These are phyloP conservation scores for Cryptus armator DNA, from an alignment of 2,888 invertebrate species.

Conservation along the genomic window DNA sequence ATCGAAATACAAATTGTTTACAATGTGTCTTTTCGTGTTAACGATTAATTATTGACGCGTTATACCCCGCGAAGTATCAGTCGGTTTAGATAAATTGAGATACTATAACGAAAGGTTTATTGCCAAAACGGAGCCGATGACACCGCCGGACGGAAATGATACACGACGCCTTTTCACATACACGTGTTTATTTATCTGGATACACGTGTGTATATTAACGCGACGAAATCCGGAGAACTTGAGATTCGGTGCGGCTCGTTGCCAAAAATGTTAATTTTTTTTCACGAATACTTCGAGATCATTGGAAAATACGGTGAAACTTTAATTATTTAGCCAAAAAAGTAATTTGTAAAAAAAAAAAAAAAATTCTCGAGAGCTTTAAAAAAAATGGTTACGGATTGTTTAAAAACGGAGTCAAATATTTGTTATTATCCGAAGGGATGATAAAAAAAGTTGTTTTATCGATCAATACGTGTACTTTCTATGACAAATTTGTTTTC, in stretches of 20 bases:
- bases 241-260: neutral
- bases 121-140: neutral
- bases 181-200: neutral
- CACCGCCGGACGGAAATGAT: neutral
- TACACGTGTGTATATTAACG: too few species aligned
- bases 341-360: too few species aligned
- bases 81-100: neutral
- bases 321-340: neutral
- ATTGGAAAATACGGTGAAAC: neutral
- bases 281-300: neutral
- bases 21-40: neutral
- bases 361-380: too few species aligned
- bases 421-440: too few species aligned
- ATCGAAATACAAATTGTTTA: neutral
- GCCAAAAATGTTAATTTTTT: neutral
- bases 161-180: neutral
- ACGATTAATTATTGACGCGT: too few species aligned
- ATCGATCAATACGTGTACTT: too few species aligned
- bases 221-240: neutral
- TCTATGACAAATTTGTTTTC: too few species aligned
- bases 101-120: neutral
- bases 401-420: too few species aligned
- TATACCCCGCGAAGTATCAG: neutral
- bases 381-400: too few species aligned
- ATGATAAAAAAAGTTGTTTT: too few species aligned